These are phyloP conservation scores for Tethea ocularis DNA, from an alignment of 2,888 invertebrate species.

Conservation along the genomic window DNA sequence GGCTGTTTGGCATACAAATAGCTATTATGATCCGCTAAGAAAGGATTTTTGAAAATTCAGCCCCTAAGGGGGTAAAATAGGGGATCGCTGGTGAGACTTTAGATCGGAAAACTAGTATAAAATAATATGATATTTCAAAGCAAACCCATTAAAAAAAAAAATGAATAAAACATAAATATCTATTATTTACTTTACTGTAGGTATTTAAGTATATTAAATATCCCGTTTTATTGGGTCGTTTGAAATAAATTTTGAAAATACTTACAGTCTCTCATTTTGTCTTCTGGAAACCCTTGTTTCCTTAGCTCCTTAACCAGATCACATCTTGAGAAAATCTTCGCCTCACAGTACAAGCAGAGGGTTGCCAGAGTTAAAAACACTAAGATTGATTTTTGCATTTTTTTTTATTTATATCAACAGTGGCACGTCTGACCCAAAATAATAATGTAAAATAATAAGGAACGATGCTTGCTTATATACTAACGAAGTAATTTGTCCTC, in stretches of 20 bases:
- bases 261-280: constrained; percentile 6
- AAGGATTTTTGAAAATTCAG: no score
- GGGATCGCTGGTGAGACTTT: no score
- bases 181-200: no score
- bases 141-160: no score
- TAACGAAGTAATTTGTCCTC: neutral
- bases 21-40: no score
- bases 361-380: constrained; percentile 13
- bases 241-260: neutral
- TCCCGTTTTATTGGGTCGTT: no score
- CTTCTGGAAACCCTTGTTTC: constrained; percentile 25
- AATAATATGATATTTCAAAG: no score
- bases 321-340: neutral
- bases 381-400: constrained; percentile 30
- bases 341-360: neutral
- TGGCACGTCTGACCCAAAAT: neutral
- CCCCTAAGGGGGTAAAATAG: no score
- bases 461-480: neutral
- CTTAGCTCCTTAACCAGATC: constrained; percentile 17
- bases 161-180: no score
- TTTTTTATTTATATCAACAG: constrained; percentile 15
- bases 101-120: no score
- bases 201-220: no score
- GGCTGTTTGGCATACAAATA: no score
- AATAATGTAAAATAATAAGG: neutral